Evolutionary conservation across 2,888 invertebrate genomes (phyloP).

Genomic region (Limenitis camilla): DNA sequence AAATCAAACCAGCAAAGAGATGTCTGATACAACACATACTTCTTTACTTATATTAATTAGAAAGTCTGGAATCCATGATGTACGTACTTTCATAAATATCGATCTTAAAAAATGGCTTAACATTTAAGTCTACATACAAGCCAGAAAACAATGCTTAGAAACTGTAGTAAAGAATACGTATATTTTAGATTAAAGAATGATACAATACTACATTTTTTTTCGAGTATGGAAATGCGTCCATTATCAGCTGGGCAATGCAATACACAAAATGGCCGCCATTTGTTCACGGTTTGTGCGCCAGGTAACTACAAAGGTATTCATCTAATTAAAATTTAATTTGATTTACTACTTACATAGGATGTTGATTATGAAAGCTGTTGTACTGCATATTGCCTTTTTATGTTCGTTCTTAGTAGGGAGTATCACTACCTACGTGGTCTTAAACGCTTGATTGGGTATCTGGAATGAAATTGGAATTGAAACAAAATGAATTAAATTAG

Average conservation of each 20-base stretch:
- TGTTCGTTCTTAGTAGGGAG: constrained; percentile 31
- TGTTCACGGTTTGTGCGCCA: constrained; percentile 25
- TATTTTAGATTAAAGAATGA: too few relatives aligned
- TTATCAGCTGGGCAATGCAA: constrained; percentile 56
- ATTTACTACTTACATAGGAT: constrained; percentile 58
- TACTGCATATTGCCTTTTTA: constrained; percentile 58
- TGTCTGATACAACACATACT: too few relatives aligned
- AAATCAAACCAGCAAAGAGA: too few relatives aligned
- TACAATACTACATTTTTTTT: constrained; percentile 5
- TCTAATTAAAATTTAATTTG: not conserved
- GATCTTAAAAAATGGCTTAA: too few relatives aligned
- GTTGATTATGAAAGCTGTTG: constrained; percentile 71
- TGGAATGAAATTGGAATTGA: constrained; percentile 39
- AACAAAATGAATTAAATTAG: not conserved
- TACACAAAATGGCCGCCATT: constrained; percentile 71
- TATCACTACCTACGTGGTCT: constrained; percentile 46
- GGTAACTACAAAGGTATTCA: not conserved
- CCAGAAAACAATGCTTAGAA: too few relatives aligned
- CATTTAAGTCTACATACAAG: too few relatives aligned
- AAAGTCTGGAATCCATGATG: too few relatives aligned
- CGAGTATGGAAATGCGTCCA: constrained; percentile 27
- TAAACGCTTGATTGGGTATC: constrained; percentile 59
- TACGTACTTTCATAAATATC: too few relatives aligned
- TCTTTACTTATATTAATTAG: too few relatives aligned
- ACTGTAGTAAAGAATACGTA: too few relatives aligned